These are phyloP conservation scores for Carassius auratus DNA, from an alignment of 2,113 vertebrate species.

Conservation along the genomic window DNA sequence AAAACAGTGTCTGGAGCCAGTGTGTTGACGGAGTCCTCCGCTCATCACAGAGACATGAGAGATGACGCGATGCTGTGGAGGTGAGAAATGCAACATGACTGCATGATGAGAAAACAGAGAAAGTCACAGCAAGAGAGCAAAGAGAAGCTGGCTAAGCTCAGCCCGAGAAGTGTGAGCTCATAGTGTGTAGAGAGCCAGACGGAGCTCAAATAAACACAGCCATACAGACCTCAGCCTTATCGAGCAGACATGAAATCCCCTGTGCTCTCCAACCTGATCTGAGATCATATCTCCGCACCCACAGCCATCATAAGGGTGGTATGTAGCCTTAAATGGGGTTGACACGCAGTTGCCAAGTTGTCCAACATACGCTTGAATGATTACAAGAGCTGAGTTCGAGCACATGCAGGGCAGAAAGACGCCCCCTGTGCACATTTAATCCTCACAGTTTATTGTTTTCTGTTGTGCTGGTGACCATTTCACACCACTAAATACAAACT, in stretches of 20 bases:
- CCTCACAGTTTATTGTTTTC: not conserved
- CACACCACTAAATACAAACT: not conserved
- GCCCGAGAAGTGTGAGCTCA: conserved; percentile 52
- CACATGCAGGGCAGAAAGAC: not conserved
- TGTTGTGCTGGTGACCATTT: not conserved
- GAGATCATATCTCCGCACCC: conserved; percentile 31
- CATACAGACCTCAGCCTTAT: conserved; percentile 43
- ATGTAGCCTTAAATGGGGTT: conserved; percentile 38
- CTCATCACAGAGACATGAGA: conserved; percentile 37
- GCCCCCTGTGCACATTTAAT: not conserved
- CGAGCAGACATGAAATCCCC: conserved; percentile 46
- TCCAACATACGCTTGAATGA: not conserved
- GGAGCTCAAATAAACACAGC: conserved; percentile 55
- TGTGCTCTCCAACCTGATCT: conserved; percentile 18
- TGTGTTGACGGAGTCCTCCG: not conserved
- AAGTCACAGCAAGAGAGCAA: not conserved
- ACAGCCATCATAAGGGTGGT: conserved; percentile 35
- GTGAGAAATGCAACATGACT: conserved; percentile 39
- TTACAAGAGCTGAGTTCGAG: not conserved
- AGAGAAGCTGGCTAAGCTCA: conserved; percentile 46
- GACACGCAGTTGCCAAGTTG: conserved; percentile 7
- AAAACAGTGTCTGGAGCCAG: not conserved
- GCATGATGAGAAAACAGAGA: not conserved
- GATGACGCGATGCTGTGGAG: conserved; percentile 39
- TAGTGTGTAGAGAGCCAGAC: conserved; percentile 47